These are phyloP conservation scores for Polyergus mexicanus DNA, from an alignment of 1,140 invertebrate genomes.

Conservation along the genomic window DNA sequence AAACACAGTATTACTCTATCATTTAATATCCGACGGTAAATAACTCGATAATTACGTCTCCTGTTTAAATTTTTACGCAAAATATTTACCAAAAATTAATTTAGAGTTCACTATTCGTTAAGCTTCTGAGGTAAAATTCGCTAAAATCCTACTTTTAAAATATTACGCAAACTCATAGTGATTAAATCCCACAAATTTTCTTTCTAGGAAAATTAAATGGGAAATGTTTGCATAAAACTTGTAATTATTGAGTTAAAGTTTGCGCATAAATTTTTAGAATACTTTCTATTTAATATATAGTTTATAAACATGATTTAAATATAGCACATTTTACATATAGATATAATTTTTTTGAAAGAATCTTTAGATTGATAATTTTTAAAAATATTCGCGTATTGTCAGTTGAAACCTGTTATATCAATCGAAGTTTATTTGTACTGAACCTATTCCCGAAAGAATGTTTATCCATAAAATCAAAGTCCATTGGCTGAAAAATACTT, in stretches of 20 bases:
- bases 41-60: constrained; percentile 25
- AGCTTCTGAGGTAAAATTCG: constrained; percentile 28
- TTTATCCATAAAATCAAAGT: constrained; percentile 34
- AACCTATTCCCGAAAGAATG: neutral
- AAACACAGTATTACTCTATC: neutral
- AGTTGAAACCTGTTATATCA: neutral
- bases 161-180: constrained; percentile 18
- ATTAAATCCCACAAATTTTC: constrained; percentile 28
- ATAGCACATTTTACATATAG: neutral
- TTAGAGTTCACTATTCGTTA: constrained; percentile 31
- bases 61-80: constrained; percentile 32
- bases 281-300: neutral
- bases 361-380: neutral
- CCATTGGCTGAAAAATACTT: constrained; percentile 12
- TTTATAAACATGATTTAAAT: constrained; percentile 11
- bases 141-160: constrained; percentile 49
- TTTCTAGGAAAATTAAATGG: neutral
- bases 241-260: neutral
- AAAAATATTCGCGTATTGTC: neutral
- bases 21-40: constrained; percentile 37
- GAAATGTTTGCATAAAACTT: neutral
- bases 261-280: neutral
- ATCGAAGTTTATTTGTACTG: constrained; percentile 2
- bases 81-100: constrained; percentile 36
- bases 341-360: neutral